Evolutionary conservation across 1,140 invertebrate genomes (phyloP).

Genomic region (Meloidogyne hapla): DNA sequence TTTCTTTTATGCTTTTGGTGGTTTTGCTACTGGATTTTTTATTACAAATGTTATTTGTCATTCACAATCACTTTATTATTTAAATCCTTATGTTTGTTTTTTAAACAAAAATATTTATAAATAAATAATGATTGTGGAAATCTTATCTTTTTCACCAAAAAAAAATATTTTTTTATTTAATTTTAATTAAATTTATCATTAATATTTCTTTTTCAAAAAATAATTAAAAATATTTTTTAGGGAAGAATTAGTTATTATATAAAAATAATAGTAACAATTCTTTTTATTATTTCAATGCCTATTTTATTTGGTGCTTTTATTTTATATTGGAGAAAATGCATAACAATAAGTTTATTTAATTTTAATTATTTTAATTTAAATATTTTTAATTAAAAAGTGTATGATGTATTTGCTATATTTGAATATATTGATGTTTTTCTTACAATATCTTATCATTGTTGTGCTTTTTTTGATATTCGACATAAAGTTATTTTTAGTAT

Average conservation of each 20-base stretch:
- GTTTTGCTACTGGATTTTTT: slow-evolving; percentile 55
- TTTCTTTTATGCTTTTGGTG: slow-evolving; percentile 59
- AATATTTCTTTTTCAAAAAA: background rate
- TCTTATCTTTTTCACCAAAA: no score
- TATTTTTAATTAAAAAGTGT: slow-evolving; percentile 45
- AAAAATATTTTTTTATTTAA: no score
- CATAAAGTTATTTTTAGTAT: slow-evolving; percentile 54
- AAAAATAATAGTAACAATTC: slow-evolving; percentile 45
- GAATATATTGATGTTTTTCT: slow-evolving; percentile 55
- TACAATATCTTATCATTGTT: slow-evolving; percentile 52
- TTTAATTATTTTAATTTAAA: background rate
- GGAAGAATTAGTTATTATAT: slow-evolving; percentile 49
- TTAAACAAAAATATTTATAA: no score
- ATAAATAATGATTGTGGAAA: no score
- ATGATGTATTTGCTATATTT: slow-evolving; percentile 52
- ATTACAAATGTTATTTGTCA: slow-evolving; percentile 51
- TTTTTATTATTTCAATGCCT: slow-evolving; percentile 54
- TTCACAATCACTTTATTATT: slow-evolving; percentile 53
- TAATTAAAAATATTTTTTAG: slow-evolving; percentile 34
- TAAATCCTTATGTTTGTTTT: slow-evolving; percentile 51
- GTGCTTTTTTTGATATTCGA: slow-evolving; percentile 58
- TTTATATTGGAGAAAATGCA: slow-evolving; percentile 56
- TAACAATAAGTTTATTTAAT: slow-evolving; percentile 48
- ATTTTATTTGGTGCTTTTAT: slow-evolving; percentile 54
- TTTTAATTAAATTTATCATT: no score